Percentiles rank a stretch among this genome's conserved stretches.
Conservation (phyloP, 2,113 vertebrate species). For the Kryptolebias marmoratus region DNA sequence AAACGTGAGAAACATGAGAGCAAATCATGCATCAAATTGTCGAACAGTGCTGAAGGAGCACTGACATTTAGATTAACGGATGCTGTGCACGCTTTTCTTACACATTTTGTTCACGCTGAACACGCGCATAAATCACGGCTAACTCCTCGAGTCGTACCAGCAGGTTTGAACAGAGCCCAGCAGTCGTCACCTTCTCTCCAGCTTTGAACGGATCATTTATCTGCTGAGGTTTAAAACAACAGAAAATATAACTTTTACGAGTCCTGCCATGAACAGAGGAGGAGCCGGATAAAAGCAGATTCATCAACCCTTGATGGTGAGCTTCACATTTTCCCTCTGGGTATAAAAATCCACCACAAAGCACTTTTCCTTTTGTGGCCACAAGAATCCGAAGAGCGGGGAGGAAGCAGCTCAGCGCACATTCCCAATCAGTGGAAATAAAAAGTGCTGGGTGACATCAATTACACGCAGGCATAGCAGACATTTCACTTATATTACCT, state of each 20-base stretch:
- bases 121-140: constrained; percentile 38
- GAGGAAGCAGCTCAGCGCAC: constrained; percentile 38
- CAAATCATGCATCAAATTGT: constrained; percentile 25
- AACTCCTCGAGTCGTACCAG: constrained; percentile 22
- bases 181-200: constrained; percentile 18
- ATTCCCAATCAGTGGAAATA: constrained; percentile 52
- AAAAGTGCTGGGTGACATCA: constrained; percentile 50
- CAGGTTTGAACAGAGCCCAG: constrained; percentile 44
- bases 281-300: constrained; percentile 41
- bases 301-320: constrained; percentile 45
- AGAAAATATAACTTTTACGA: constrained; percentile 22
- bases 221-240: constrained; percentile 15
- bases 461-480: constrained; percentile 52
- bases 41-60: constrained; percentile 15
- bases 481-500: constrained; percentile 64
- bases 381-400: constrained; percentile 23
- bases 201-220: constrained; percentile 31
- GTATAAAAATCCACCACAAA: constrained; percentile 40
- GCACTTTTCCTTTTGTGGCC: constrained; percentile 35
- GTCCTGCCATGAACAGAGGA: constrained; percentile 23
- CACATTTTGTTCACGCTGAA: constrained; percentile 23
- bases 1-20: constrained; percentile 33
- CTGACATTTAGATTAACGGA: constrained; percentile 56
- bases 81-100: constrained; percentile 16
- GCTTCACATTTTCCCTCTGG: constrained; percentile 29